A percentile compares a stretch with the other conserved stretches of the same genome.
Evolutionary conservation across 2,113 vertebrate genomes (phyloP).

Genomic region (Anolis carolinensis): DNA sequence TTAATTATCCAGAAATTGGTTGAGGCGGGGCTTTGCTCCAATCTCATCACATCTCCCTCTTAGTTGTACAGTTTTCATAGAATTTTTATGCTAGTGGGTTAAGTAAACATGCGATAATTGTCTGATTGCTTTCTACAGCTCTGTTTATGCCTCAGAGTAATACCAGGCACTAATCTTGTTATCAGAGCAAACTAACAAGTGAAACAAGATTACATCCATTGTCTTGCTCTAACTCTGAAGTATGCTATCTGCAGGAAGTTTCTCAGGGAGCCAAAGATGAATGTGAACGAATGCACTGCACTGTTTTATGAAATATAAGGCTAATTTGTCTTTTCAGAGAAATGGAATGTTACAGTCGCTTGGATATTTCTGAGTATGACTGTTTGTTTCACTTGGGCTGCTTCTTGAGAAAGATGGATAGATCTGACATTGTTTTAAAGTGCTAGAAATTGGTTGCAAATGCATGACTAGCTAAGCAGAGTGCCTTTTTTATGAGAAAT

Average conservation of each 20-base stretch:
- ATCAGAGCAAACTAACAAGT: conserved; percentile 5
- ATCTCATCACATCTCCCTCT: neutral
- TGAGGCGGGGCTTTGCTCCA: neutral
- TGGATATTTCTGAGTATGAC: neutral
- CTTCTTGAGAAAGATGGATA: conserved; percentile 31
- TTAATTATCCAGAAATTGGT: neutral
- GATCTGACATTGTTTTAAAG: conserved; percentile 41
- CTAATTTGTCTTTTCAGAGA: conserved; percentile 27
- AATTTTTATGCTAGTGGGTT: conserved; percentile 20
- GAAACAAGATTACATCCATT: conserved; percentile 19
- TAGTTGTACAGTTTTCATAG: conserved; percentile 10
- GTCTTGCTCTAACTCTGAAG: conserved; percentile 18
- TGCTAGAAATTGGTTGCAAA: conserved; percentile 42
- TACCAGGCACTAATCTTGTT: conserved; percentile 19
- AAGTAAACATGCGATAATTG: conserved; percentile 2
- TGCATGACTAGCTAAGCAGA: conserved; percentile 45
- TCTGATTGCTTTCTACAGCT: neutral
- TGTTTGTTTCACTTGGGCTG: conserved; percentile 28
- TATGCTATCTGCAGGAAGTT: neutral
- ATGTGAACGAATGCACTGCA: neutral
- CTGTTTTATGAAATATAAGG: neutral
- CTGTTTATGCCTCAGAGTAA: neutral
- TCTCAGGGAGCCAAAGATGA: conserved; percentile 3
- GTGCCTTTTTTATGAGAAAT: conserved; percentile 38
- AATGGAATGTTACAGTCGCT: neutral